Conservation (phyloP, 2,888 invertebrate species). For the Nemapogon koenigi region DNA sequence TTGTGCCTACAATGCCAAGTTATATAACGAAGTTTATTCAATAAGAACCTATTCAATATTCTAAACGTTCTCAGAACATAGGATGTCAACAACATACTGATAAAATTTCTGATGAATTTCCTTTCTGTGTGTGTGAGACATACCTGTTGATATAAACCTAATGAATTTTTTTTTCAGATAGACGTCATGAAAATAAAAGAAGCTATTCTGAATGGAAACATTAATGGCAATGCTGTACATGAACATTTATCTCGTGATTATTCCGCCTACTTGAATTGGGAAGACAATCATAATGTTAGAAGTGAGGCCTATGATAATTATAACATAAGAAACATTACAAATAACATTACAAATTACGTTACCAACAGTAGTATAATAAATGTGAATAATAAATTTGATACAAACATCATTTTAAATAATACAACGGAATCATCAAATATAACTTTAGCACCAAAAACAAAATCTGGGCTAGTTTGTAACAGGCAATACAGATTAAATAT, state of each 20-base stretch:
- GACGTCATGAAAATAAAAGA: slow-evolving; percentile 42
- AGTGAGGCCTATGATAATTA: slow-evolving; percentile 1
- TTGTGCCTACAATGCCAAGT: too few species aligned
- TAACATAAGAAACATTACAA: not conserved
- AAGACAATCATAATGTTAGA: not conserved
- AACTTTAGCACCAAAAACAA: slow-evolving; percentile 23
- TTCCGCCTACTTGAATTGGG: slow-evolving; percentile 4
- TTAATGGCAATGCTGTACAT: slow-evolving; percentile 26
- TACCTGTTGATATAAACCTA: not conserved
- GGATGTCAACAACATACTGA: too few species aligned
- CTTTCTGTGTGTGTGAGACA: not conserved
- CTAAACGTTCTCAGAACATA: too few species aligned
- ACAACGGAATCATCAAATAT: too few species aligned
- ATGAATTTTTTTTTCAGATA: slow-evolving; percentile 31
- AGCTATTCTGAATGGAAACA: slow-evolving; percentile 41
- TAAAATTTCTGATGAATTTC: too few species aligned
- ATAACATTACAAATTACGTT: slow-evolving; percentile 2
- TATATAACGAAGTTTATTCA: too few species aligned
- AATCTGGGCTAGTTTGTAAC: slow-evolving; percentile 37
- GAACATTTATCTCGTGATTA: slow-evolving; percentile 16
- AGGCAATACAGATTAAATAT: slow-evolving; percentile 41
- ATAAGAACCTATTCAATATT: too few species aligned
- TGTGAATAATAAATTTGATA: too few species aligned
- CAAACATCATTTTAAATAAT: too few species aligned
- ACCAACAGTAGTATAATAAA: too few species aligned